These are phyloP conservation scores for Charanyca ferruginea DNA, from an alignment of 2,888 invertebrate species.

Conservation along the genomic window DNA sequence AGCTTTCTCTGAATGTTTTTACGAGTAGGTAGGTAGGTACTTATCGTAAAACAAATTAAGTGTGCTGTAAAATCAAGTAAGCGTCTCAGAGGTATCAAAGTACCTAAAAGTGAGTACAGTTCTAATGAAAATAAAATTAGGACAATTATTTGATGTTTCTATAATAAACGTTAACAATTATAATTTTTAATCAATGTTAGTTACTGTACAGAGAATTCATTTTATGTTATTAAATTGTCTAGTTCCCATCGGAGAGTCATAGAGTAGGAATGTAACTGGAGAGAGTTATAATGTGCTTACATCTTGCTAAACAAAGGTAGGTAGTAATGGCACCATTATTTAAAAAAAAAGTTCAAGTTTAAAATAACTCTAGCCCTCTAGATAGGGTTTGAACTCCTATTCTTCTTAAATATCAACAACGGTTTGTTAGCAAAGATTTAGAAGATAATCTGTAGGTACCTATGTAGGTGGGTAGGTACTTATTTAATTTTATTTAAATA, in stretches of 20 bases:
- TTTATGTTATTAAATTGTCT: too few species aligned
- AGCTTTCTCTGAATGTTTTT: slow-evolving; percentile 14
- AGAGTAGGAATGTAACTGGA: too few species aligned
- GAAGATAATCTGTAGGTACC: slow-evolving; percentile 14
- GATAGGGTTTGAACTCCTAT: not conserved
- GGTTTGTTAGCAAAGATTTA: slow-evolving; percentile 4
- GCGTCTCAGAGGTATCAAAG: slow-evolving; percentile 7
- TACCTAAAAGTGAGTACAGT: not conserved
- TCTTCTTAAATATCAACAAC: not conserved
- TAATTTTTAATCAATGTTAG: slow-evolving; percentile 9
- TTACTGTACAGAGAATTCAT: not conserved
- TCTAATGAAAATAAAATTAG: slow-evolving; percentile 13
- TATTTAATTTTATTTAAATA: slow-evolving; percentile 24
- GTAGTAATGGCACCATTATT: too few species aligned
- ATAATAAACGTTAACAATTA: not conserved
- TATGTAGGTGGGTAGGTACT: not conserved
- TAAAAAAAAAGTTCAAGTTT: too few species aligned
- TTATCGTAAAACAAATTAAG: slow-evolving; percentile 29
- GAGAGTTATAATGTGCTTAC: too few species aligned
- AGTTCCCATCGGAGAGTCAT: too few species aligned
- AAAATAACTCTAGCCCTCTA: too few species aligned
- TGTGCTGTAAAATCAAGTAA: slow-evolving; percentile 21
- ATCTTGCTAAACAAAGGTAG: too few species aligned
- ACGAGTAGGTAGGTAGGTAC: slow-evolving; percentile 2
- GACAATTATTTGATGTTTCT: slow-evolving; percentile 22